Evolutionary conservation across 2,113 vertebrate genomes (phyloP), one percentile per base, ranked within the genome.

Genomic region (Pyxicephalus adspersus): DNA sequence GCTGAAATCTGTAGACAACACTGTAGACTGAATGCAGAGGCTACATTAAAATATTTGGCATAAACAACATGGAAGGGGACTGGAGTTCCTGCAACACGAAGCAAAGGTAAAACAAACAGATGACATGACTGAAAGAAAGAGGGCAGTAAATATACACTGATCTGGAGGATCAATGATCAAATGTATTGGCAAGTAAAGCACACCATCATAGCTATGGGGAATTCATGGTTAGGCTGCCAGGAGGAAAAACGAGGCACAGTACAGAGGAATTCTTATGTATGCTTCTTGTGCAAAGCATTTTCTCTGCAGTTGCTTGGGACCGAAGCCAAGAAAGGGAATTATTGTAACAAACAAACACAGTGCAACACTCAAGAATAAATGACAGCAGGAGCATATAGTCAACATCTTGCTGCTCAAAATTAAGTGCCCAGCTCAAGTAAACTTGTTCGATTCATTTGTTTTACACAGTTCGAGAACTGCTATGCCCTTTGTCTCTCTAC

Each of bases 381-480:
- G 91, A 92, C 90, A 89, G 89, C 93, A 94, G 91, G 92, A 95
- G 93, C 90, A 91, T 87, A 91, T 89, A 89, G 87, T 94, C 92
- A 94, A 93, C 86, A 94, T 87, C 85, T 85, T 82, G 34, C 0
- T 0, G 85, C 87, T 87, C 90, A 90, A 94, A 95, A 93, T 94
- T 89, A 92, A 93, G 90, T 91, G 85, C 86, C 77, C 85, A 87
- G 83, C 64, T 87, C 90, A 91, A 90, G 57, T 88, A 90, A 92
- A 91, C 74, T 92, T 92, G 92, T 92, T 93, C 85, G 81, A 84
- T 83, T 57, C 88, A 90, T 90, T 91, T 86, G 66, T 89, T 88
- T 88, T 90, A 90, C 71, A 70, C 20, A 18, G 52, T 60, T 77
- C 65, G 2, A 15, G 0, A 0, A 52, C 63, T 63, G 34, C 73